These are phyloP conservation scores for Protobothrops mucrosquamatus DNA, from an alignment of 2,113 vertebrate species.

Conservation along the genomic window DNA sequence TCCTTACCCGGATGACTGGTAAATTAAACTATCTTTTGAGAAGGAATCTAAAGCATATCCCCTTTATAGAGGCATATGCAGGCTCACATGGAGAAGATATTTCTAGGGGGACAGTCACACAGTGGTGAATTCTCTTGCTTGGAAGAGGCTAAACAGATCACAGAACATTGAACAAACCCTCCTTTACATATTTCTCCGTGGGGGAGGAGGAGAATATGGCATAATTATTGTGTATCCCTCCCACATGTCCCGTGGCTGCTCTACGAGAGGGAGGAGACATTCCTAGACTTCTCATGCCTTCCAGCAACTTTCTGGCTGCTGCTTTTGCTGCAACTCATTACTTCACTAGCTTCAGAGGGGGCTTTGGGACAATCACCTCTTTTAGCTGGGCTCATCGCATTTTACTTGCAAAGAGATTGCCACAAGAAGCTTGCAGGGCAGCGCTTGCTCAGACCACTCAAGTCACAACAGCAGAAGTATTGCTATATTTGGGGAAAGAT, in stretches of 20 bases:
- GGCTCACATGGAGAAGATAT: neutral
- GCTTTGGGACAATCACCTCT: slow-evolving; percentile 25
- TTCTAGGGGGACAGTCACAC: neutral
- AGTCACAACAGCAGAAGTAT: neutral
- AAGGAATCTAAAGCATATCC: neutral
- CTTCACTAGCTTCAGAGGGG: neutral
- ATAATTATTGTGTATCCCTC: neutral
- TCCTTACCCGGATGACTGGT: neutral
- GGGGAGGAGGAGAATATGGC: neutral
- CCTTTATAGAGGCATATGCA: neutral
- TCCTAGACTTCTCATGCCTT: slow-evolving; percentile 25
- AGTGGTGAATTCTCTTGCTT: neutral
- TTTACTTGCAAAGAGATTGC: slow-evolving; percentile 10
- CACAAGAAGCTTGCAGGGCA: neutral
- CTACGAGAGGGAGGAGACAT: slow-evolving; percentile 10
- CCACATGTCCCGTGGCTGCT: slow-evolving; percentile 7
- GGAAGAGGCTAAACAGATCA: neutral
- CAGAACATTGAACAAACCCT: neutral
- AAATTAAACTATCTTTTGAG: neutral
- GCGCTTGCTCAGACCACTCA: neutral
- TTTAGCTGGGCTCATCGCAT: slow-evolving; percentile 16
- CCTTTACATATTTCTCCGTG: neutral
- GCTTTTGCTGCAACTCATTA: slow-evolving; percentile 24
- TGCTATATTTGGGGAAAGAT: neutral
- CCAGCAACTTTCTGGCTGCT: slow-evolving; percentile 34